phyloP scores from a whole-genome alignment of 2,797 vertebrate species.

The Coregonus sp. region DNA sequence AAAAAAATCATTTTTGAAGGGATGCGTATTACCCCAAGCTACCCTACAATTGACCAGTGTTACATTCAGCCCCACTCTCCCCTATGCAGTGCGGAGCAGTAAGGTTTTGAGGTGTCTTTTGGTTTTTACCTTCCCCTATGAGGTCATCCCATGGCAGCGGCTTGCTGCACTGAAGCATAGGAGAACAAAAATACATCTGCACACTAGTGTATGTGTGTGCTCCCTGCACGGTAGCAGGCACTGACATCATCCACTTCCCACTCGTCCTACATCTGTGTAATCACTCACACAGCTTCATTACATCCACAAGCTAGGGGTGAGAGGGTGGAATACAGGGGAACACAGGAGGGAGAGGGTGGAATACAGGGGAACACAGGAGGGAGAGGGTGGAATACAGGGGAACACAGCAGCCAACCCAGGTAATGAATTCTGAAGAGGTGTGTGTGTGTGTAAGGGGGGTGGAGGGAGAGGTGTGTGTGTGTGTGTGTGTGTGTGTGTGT shows the following conservation, averaged over 20 bases:
- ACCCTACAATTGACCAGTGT: too few relatives aligned
- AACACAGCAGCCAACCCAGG: neutral
- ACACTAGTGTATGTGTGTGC: neutral
- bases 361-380: too few relatives aligned
- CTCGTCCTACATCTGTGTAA: neutral
- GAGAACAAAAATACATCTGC: neutral
- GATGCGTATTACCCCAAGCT: too few relatives aligned
- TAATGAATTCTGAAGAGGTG: too few relatives aligned
- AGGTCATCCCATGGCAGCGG: neutral
- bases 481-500: rapidly evolving
- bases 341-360: neutral
- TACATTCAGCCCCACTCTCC: too few relatives aligned
- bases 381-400: too few relatives aligned
- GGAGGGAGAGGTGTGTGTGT: too few relatives aligned
- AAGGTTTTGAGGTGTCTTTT: too few relatives aligned
- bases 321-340: neutral
- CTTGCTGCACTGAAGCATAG: neutral
- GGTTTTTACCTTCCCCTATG: neutral
- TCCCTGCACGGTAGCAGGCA: neutral
- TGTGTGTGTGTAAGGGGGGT: too few relatives aligned
- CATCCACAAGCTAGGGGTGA: neutral
- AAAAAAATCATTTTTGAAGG: too few relatives aligned
- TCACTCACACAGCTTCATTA: neutral
- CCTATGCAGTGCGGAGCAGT: too few relatives aligned
- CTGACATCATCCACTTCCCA: neutral